These are phyloP conservation scores for Antigone vipio DNA, from an alignment of 2,113 vertebrate genomes.

Conservation along the genomic window DNA sequence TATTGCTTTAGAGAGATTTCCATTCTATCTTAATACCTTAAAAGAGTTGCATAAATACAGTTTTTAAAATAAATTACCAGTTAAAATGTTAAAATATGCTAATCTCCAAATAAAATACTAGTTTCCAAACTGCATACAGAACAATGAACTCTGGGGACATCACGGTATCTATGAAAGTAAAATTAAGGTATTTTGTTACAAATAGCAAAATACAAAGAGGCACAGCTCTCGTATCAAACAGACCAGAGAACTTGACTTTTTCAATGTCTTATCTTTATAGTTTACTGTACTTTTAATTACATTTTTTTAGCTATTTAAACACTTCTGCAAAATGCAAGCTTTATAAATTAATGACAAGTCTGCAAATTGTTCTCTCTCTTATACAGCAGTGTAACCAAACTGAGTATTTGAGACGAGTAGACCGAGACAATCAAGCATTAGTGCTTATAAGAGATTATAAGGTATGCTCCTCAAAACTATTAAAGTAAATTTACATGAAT, in stretches of 20 bases:
- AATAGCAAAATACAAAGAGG: neutral
- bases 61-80: constrained; percentile 22
- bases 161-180: neutral
- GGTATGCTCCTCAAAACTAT: neutral
- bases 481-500: neutral
- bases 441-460: neutral
- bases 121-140: neutral
- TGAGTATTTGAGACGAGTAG: neutral
- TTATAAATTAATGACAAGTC: neutral
- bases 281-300: neutral
- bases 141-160: neutral
- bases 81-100: neutral
- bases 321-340: neutral
- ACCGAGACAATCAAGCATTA: neutral
- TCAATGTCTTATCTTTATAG: neutral
- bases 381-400: neutral
- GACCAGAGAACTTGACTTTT: neutral
- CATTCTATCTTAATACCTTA: constrained; percentile 45
- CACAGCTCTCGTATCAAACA: neutral
- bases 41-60: constrained; percentile 40
- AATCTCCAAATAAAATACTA: neutral
- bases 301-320: neutral
- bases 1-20: constrained; percentile 57
- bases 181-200: neutral
- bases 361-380: neutral